Conservation (phyloP, 2,888 invertebrate species). For the Ceramica pisi region DNA sequence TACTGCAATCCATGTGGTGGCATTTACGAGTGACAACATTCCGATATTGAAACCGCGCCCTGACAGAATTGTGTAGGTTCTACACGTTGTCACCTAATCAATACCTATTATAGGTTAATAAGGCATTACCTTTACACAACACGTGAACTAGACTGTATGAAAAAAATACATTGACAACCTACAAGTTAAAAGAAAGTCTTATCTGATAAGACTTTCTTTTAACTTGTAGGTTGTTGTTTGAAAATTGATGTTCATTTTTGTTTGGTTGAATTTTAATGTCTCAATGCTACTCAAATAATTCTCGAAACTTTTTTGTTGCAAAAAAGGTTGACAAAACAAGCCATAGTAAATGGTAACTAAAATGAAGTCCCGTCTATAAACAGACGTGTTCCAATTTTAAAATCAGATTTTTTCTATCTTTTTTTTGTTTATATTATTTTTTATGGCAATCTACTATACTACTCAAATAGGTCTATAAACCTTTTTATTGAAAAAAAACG, state of each 20-base stretch:
- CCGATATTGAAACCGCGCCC: constrained; percentile 30
- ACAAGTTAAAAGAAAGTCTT: neutral
- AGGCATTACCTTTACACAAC: constrained; percentile 49
- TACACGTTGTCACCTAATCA: constrained; percentile 50
- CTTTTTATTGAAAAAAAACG: constrained; percentile 1
- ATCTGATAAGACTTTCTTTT: neutral
- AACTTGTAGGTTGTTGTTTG: neutral
- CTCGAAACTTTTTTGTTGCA: no score
- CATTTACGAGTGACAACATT: constrained; percentile 32
- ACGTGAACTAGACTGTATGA: constrained; percentile 43
- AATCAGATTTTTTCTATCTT: neutral
- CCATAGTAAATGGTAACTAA: neutral
- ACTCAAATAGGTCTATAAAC: neutral
- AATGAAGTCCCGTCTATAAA: neutral
- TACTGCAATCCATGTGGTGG: neutral
- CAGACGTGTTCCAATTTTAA: neutral
- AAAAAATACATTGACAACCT: constrained; percentile 5
- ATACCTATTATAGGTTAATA: constrained; percentile 56
- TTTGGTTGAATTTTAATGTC: neutral
- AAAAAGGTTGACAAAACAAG: no score
- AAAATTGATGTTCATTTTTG: neutral
- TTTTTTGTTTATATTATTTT: neutral
- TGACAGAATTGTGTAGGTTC: constrained; percentile 22
- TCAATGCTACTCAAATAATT: no score
- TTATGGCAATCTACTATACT: no score